Evolutionary conservation across 2,888 invertebrate species (phyloP), one percentile per base, ranked within the genome.

Genomic region (Mamestra brassicae): DNA sequence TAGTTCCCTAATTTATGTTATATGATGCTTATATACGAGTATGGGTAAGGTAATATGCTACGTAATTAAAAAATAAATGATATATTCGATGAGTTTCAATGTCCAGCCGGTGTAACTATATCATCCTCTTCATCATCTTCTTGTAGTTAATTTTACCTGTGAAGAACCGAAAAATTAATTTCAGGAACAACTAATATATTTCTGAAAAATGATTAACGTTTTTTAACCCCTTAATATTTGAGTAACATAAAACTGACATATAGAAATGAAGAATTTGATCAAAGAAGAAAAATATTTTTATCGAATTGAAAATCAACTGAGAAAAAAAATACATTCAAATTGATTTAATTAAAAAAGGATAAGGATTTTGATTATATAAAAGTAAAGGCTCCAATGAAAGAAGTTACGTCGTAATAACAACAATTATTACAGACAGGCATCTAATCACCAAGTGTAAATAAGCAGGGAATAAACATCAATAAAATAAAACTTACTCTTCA

Each of bases 401-500:
- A 13, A 50, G 4, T 13, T 13, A 34, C 1, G 0, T 7, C 2
- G 1, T 7, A 11, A 13, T 5, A 34, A 6, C 13, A 57, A 57
- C 6, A 15, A 1, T 58, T 11, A 57, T 0, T 7, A 4, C 6
- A 57, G 4, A 4, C 5, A 34, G 13, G 26, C 26, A 34, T 0
- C 11, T 11, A 55, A 26, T 4, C 2, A 54, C 6, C 8, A 26
- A 8, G 3, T 15, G 1, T n/a, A 10, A 26, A 3, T 8, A 11
- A 11, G 3, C 13, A 26, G 34, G 4, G 10, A 1, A 2, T 10
- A 36, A 8, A 57, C 3, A 57, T 13, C 26, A 26, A 8, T 3
- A 2, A 58, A 64, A 52, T n/a, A 10, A 47, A 13, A 38, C 82
- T 79, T 69, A 79, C 79, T 26, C 70, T 47, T 13, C 34, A 34